phyloP scores from a whole-genome alignment of 2,797 vertebrate species.

The Simalia tracyae region DNA sequence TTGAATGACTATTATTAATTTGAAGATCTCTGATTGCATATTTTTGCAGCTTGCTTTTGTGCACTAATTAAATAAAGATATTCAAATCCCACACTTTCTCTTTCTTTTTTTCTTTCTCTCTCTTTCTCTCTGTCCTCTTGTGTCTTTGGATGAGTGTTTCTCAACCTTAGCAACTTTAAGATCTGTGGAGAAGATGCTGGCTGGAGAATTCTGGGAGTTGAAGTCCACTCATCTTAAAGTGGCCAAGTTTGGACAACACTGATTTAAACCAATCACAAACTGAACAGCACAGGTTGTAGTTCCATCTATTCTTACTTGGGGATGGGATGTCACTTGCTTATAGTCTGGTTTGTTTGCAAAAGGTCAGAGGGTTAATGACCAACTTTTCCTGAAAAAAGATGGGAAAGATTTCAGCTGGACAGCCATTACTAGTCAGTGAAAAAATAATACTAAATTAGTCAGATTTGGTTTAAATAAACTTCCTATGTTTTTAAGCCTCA shows the following conservation, averaged over 20 bases:
- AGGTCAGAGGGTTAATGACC: neutral
- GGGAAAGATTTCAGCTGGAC: neutral
- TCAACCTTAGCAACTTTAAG: no score
- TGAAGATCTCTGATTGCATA: neutral
- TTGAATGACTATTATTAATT: constrained; percentile 5
- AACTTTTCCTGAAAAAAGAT: neutral
- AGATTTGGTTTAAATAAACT: neutral
- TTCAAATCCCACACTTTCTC: neutral
- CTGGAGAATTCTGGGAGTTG: no score
- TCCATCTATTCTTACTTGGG: neutral
- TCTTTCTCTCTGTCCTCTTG: neutral
- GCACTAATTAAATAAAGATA: constrained; percentile 8
- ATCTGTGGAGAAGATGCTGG: no score
- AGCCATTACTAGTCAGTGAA: neutral
- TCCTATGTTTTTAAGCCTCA: neutral
- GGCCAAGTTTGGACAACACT: no score
- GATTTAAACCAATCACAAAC: neutral
- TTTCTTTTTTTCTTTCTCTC: neutral
- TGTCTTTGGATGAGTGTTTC: neutral
- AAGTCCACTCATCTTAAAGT: no score
- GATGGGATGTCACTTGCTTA: neutral
- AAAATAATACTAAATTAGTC: neutral
- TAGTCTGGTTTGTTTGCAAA: neutral
- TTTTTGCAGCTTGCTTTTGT: neutral
- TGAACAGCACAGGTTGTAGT: neutral